Evolutionary conservation across 2,113 vertebrate genomes (phyloP).

Genomic region (Megaptera novaeangliae): DNA sequence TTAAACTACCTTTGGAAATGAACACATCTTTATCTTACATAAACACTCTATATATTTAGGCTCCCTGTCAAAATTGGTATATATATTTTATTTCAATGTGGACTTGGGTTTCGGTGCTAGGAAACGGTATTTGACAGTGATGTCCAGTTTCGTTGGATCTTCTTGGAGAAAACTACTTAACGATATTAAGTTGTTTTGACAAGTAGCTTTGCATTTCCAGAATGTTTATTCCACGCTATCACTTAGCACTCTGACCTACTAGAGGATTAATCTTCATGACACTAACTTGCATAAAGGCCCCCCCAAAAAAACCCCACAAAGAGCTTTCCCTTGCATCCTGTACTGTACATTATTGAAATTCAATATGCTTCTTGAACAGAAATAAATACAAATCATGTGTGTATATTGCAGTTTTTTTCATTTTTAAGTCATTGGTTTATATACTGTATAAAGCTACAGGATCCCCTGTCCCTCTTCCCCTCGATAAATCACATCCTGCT

Average conservation of each 20-base stretch:
- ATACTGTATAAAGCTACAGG: background rate
- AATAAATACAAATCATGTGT: background rate
- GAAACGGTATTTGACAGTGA: constrained; percentile 33
- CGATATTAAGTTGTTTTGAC: constrained; percentile 50
- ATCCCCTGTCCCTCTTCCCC: background rate
- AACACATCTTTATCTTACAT: constrained; percentile 56
- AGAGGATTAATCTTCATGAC: constrained; percentile 39
- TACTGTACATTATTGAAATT: background rate
- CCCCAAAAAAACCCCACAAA: background rate
- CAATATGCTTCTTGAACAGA: constrained; percentile 10
- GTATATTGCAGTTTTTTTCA: background rate
- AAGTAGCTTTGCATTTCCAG: constrained; percentile 55
- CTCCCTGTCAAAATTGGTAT: constrained; percentile 6
- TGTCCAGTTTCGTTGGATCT: background rate
- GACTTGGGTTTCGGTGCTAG: background rate
- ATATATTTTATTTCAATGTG: constrained; percentile 39
- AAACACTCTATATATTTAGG: constrained; percentile 2
- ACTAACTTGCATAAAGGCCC: constrained; percentile 9
- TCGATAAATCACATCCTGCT: background rate
- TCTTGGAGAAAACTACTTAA: background rate
- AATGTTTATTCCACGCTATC: constrained; percentile 55
- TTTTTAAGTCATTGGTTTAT: background rate
- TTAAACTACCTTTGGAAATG: constrained; percentile 69
- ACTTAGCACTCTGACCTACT: constrained; percentile 22
- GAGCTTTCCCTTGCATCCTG: background rate